phyloP scores from a whole-genome alignment of 2,888 invertebrate species.

The Drosophila merina region DNA sequence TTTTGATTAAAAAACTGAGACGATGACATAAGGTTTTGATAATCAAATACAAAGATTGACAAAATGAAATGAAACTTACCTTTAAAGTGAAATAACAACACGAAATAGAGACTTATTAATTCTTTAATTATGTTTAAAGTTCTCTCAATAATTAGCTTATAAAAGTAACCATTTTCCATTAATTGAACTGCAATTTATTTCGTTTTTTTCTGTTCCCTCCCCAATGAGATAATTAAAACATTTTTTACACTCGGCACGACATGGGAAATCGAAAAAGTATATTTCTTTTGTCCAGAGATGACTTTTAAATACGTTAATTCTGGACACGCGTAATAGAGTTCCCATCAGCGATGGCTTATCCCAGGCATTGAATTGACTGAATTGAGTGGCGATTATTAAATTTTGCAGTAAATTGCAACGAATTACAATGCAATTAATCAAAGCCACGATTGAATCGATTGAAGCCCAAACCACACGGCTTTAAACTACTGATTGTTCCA shows the following conservation, averaged over 20 bases:
- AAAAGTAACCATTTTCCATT: background rate
- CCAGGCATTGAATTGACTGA: background rate
- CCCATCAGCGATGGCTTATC: constrained; percentile 6
- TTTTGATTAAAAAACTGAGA: no score
- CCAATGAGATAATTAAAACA: background rate
- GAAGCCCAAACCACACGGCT: constrained; percentile 41
- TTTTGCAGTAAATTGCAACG: constrained; percentile 35
- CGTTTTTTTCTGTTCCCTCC: background rate
- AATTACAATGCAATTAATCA: constrained; percentile 63
- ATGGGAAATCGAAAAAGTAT: constrained; percentile 5
- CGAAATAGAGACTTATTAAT: no score
- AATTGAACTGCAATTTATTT: background rate
- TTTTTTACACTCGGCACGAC: constrained; percentile 4
- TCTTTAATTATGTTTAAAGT: no score
- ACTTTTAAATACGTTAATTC: constrained; percentile 1
- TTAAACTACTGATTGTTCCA: constrained; percentile 26
- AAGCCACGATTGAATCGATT: constrained; percentile 41
- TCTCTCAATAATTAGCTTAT: background rate
- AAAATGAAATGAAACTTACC: no score
- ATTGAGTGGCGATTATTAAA: constrained; percentile 48
- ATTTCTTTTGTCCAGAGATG: constrained; percentile 12
- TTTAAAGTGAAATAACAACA: no score
- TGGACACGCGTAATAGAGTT: constrained; percentile 21
- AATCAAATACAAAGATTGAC: no score
- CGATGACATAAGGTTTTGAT: no score